A percentile compares a stretch with the other conserved stretches of the same genome.
Conservation (phyloP, 2,888 invertebrate species). For the Dynastes maya region DNA sequence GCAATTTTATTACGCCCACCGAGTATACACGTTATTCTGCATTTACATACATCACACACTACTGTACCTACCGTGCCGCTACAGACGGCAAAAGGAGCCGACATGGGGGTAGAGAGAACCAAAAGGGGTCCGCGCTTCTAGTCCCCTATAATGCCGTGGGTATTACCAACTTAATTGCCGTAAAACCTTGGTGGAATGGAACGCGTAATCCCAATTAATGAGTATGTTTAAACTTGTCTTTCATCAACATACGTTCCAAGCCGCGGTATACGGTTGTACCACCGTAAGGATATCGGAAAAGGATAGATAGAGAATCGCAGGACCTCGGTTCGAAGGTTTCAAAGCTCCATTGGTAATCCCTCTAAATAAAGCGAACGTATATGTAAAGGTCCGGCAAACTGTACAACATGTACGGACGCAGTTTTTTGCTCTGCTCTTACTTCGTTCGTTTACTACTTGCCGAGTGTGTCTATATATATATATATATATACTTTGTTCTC, state of each 20-base stretch:
- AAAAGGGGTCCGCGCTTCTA: background rate
- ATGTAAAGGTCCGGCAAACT: too few species aligned
- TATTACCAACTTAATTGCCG: conserved; percentile 34
- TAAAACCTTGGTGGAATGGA: conserved; percentile 25
- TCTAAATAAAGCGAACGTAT: conserved; percentile 36
- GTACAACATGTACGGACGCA: background rate
- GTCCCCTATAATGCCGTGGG: conserved; percentile 11
- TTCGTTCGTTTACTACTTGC: conserved; percentile 37
- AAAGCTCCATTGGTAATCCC: conserved; percentile 23
- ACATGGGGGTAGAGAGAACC: background rate
- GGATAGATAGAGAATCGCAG: background rate
- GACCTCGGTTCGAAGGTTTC: background rate
- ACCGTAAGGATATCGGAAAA: background rate
- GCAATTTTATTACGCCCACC: conserved; percentile 15
- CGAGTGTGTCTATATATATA: conserved; percentile 24
- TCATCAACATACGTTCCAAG: conserved; percentile 16
- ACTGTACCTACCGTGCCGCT: background rate
- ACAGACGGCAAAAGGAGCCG: conserved; percentile 6
- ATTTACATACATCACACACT: conserved; percentile 20
- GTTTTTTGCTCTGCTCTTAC: conserved; percentile 23
- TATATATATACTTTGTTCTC: conserved; percentile 28
- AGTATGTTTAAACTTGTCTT: conserved; percentile 39
- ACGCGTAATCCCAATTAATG: conserved; percentile 40
- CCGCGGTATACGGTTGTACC: background rate
- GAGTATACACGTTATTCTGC: background rate